Evolutionary conservation across 23 tunicate species (phyloP).

Genomic region (Halocynthia roretzi): DNA sequence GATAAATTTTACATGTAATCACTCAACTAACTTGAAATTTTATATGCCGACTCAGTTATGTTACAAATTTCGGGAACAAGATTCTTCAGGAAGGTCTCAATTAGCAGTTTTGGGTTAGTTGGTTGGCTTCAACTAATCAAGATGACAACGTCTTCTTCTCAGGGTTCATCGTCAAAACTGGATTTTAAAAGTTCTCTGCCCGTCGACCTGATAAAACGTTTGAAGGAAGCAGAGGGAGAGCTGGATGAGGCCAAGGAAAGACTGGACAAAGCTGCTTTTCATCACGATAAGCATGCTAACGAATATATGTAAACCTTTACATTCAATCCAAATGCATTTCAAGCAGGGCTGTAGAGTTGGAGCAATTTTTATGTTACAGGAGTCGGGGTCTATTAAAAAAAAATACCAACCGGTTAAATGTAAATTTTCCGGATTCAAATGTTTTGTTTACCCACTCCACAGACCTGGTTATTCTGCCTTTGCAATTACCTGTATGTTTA

Average conservation of each 20-base stretch:
- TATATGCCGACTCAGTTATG: too few relatives aligned
- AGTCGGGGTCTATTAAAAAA: background rate
- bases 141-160: background rate
- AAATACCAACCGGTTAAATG: background rate
- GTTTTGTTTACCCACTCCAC: too few relatives aligned
- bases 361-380: too few relatives aligned
- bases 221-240: slow-evolving; percentile 29
- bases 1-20: too few relatives aligned
- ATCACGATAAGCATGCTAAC: background rate
- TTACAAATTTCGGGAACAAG: too few relatives aligned
- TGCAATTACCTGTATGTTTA: too few relatives aligned
- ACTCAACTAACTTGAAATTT: too few relatives aligned
- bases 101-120: background rate
- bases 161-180: background rate
- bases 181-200: slow-evolving; percentile 12
- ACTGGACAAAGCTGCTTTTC: slow-evolving; percentile 16
- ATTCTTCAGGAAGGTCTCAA: background rate
- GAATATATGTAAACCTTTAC: background rate
- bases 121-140: background rate
- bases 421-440: too few relatives aligned
- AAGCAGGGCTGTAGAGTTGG: too few relatives aligned
- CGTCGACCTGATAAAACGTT: background rate
- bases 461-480: too few relatives aligned
- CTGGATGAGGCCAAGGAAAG: slow-evolving; percentile 18
- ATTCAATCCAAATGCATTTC: too few relatives aligned